A percentile compares a stretch with the other conserved stretches of the same genome.
phyloP scores from a whole-genome alignment of 2,797 vertebrate species.

The Rhynchotus rufescens region DNA sequence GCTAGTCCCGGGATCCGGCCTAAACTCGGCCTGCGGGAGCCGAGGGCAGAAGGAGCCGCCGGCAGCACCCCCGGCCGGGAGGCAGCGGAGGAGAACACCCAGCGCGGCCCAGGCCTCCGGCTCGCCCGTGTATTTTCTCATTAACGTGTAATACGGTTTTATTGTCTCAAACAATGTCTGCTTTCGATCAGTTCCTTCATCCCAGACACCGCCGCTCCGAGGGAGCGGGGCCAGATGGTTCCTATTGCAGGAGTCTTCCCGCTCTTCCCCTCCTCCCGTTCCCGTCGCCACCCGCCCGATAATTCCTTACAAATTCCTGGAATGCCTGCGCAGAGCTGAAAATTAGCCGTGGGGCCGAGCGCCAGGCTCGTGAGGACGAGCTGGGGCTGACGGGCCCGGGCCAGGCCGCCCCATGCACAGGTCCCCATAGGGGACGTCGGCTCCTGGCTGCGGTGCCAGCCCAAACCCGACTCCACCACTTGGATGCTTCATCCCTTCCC shows the following conservation, averaged over 20 bases:
- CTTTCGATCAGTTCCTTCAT: conserved; percentile 78
- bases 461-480: too few relatives aligned
- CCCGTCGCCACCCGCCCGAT: conserved; percentile 5
- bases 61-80: neutral
- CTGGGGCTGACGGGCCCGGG: neutral
- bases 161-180: conserved; percentile 79
- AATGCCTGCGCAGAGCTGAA: conserved; percentile 77
- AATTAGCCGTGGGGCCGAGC: conserved; percentile 66
- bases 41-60: neutral
- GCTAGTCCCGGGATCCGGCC: neutral
- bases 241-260: conserved; percentile 74
- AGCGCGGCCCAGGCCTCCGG: conserved; percentile 48
- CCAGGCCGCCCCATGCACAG: neutral
- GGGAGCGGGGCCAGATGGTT: conserved; percentile 77
- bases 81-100: conserved; percentile 52
- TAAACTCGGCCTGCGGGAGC: neutral
- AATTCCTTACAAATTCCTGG: conserved; percentile 81
- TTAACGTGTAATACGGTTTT: conserved; percentile 77
- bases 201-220: conserved; percentile 49
- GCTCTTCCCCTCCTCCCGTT: conserved; percentile 31
- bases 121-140: conserved; percentile 77
- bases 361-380: neutral
- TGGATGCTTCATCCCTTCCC: too few relatives aligned
- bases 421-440: rapidly evolving
- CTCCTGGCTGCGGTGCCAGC: neutral